Conservation (phyloP, 2,797 vertebrate genomes). For the Tamandua tetradactyla region DNA sequence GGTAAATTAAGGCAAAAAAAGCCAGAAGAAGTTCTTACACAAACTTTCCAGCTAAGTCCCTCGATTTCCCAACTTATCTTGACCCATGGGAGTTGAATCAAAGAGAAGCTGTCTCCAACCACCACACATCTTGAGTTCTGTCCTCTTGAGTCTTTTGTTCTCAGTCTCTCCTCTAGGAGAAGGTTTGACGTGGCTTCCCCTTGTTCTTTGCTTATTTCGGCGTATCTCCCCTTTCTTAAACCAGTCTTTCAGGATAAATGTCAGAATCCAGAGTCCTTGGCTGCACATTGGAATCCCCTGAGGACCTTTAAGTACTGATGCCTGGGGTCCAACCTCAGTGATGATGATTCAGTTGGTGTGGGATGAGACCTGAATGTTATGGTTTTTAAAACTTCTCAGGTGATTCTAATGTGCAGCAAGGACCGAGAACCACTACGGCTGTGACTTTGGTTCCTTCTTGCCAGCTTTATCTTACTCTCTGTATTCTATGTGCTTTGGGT, state of each 20-base stretch:
- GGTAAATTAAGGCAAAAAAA: neutral
- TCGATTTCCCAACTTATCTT: fast-evolving
- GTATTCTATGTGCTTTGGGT: neutral
- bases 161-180: neutral
- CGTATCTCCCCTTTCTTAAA: neutral
- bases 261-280: neutral
- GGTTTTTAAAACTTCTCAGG: neutral
- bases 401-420: neutral
- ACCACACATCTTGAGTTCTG: fast-evolving
- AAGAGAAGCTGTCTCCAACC: neutral
- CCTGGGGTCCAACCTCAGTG: no score
- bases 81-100: neutral
- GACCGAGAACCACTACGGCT: neutral
- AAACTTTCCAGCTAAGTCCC: neutral
- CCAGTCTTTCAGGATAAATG: neutral
- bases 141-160: neutral
- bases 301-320: neutral
- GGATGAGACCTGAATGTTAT: fast-evolving
- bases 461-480: neutral
- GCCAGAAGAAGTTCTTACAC: neutral
- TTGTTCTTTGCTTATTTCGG: neutral
- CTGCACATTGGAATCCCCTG: neutral
- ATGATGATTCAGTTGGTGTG: neutral
- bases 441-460: neutral
- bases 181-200: neutral